A percentile compares a stretch with the other conserved stretches of the same genome.
Conservation (phyloP, 2,888 invertebrate species). For the Drosophila limbata region DNA sequence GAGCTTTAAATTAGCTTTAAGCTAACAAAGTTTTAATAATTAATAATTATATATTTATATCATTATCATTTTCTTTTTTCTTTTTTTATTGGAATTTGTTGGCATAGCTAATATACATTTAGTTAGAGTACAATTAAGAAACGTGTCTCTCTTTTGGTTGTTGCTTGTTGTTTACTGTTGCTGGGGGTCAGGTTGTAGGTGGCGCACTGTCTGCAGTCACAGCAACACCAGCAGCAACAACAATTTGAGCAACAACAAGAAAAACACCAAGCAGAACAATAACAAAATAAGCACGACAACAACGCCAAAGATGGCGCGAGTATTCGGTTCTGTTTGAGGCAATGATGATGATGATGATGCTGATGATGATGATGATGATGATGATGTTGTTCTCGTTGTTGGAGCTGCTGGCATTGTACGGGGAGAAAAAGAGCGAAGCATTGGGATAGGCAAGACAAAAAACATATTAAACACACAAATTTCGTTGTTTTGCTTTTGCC, state of each 20-base stretch:
- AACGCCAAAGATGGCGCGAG: conserved; percentile 74
- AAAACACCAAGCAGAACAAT: background rate
- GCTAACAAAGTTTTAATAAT: no score
- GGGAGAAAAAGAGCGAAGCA: background rate
- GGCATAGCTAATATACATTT: background rate
- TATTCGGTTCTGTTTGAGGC: conserved; percentile 48
- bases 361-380: conserved; percentile 8
- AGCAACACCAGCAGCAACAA: conserved; percentile 29
- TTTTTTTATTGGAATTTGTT: background rate
- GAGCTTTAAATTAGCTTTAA: no score
- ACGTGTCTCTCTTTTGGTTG: conserved; percentile 37
- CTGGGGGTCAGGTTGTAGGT: conserved; percentile 64
- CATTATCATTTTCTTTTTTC: no score
- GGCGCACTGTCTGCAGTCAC: conserved; percentile 69
- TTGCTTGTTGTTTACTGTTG: conserved; percentile 29
- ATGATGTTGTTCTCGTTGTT: conserved; percentile 18
- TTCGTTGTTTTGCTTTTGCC: conserved; percentile 59
- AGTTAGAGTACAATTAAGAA: conserved; percentile 20
- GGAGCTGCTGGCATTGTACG: background rate
- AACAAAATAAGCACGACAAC: conserved; percentile 38
- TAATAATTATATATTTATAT: no score
- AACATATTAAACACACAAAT: conserved; percentile 73
- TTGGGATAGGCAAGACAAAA: conserved; percentile 35
- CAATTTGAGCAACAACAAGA: conserved; percentile 22
- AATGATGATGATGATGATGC: conserved; percentile 16